Evolutionary conservation across 1,140 invertebrate species (phyloP), one percentile per base, ranked within the genome.

Genomic region (Solenopsis fugax): DNA sequence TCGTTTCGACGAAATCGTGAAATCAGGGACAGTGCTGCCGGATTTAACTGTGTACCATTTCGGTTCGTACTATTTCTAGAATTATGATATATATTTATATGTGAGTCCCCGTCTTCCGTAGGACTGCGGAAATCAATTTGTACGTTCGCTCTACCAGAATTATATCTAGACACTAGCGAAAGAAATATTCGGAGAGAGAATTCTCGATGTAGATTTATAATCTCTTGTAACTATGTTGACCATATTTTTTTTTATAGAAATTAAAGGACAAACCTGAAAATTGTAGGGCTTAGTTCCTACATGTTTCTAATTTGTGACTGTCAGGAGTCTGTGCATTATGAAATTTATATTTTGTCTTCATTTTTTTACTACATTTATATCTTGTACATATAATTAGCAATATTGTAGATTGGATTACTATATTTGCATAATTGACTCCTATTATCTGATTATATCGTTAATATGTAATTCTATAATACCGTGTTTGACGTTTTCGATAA

Each of bases 21-120:
- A 91, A 90, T 87, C 58, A 87, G 21, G 90, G 89, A 75, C 82
- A 58, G 3, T 73, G 24, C 24, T n/a, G 56, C 45, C 60, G 50
- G 64, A 91, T 88, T 90, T 88, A 91, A 75, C 82, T 24, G 56
- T 34, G 76, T 34, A 60, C 52, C 56, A 71, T 18, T 34, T 37
- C 56, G 48, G 54, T 54, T 54, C 64, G 60, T 69, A 85, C 87
- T 90, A 87, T 91, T 91, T 86, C 84, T 88, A 90, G 84, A 77
- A 81, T 87, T 86, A 77, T 81, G 67, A 91, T 86, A 86, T 80
- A 48, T 2, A 4, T n/a, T n/a, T 54, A n/a, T n/a, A 64, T 72
- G 29, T 16, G 37, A 73, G 77, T 18, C 80, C n/a, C n/a, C 41
- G 56, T 81, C 54, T 60, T 56, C 64, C 69, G 78, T 21, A 37